phyloP scores from a whole-genome alignment of 2,888 invertebrate genomes.

The Sepiola atlantica region DNA sequence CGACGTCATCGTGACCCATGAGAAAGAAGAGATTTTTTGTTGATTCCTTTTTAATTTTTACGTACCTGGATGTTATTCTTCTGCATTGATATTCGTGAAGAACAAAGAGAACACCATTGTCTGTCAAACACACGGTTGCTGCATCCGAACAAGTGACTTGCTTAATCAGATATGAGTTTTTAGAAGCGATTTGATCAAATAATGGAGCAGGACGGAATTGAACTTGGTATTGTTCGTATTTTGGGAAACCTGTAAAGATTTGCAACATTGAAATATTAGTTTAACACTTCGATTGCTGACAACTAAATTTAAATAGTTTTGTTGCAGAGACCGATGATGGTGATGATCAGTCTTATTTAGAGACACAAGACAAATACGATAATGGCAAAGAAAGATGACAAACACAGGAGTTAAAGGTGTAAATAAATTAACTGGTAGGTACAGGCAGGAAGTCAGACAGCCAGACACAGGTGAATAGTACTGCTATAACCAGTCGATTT shows the following conservation, averaged over 20 bases:
- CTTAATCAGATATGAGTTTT: constrained; percentile 59
- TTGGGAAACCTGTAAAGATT: constrained; percentile 77
- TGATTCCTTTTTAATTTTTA: not conserved
- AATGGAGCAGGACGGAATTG: constrained; percentile 73
- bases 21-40: not conserved
- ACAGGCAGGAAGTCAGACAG: too few species aligned
- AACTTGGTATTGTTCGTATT: constrained; percentile 73
- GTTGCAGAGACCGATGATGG: not conserved
- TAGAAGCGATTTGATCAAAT: not conserved
- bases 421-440: too few species aligned
- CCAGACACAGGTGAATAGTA: too few species aligned
- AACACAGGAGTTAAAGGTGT: too few species aligned
- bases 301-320: not conserved
- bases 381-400: too few species aligned
- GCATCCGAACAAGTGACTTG: constrained; percentile 81
- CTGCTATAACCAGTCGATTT: too few species aligned
- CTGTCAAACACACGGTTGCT: constrained; percentile 81
- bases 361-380: too few species aligned
- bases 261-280: not conserved
- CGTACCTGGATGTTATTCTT: constrained; percentile 81
- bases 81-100: constrained; percentile 83
- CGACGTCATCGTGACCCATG: not conserved
- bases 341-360: too few species aligned
- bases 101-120: constrained; percentile 82
- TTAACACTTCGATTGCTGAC: not conserved